A percentile compares a stretch with the other conserved stretches of the same genome.
These are phyloP conservation scores for Plagodis dolabraria DNA, from an alignment of 2,888 invertebrate species.

Conservation along the genomic window DNA sequence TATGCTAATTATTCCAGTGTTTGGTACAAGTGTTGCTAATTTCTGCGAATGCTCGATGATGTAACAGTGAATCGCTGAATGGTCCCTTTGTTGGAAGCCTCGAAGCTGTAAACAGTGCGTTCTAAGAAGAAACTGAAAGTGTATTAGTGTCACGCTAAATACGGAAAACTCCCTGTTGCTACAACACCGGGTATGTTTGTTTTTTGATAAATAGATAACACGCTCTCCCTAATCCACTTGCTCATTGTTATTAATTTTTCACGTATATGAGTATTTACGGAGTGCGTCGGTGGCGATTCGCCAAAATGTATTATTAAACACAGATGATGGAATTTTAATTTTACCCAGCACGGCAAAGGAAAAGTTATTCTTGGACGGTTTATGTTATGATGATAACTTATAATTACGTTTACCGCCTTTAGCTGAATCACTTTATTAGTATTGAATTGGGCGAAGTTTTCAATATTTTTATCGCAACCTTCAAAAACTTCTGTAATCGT, in stretches of 20 bases:
- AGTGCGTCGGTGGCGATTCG: constrained; percentile 64
- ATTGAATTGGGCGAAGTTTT: too few relatives aligned
- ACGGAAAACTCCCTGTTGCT: constrained; percentile 48
- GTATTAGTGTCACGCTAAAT: constrained; percentile 62
- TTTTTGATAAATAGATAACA: constrained; percentile 37
- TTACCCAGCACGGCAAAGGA: constrained; percentile 55
- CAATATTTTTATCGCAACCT: neutral
- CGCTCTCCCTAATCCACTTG: constrained; percentile 27
- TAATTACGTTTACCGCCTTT: too few relatives aligned
- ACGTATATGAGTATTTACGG: constrained; percentile 42
- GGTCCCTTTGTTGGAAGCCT: constrained; percentile 60
- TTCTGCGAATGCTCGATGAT: constrained; percentile 69
- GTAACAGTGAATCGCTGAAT: constrained; percentile 65
- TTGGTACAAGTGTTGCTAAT: constrained; percentile 53
- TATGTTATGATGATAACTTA: constrained; percentile 9
- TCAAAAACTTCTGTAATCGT: neutral
- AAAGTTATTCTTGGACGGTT: constrained; percentile 56
- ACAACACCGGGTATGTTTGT: constrained; percentile 50
- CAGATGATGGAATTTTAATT: constrained; percentile 64
- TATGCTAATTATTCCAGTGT: constrained; percentile 50
- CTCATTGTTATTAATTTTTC: constrained; percentile 41
- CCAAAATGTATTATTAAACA: constrained; percentile 76
- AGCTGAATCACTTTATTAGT: too few relatives aligned
- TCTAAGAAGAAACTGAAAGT: constrained; percentile 65
- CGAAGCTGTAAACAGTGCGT: constrained; percentile 58